These are phyloP conservation scores for Tetanocera ferruginea DNA, from an alignment of 2,888 invertebrate genomes.

Conservation along the genomic window DNA sequence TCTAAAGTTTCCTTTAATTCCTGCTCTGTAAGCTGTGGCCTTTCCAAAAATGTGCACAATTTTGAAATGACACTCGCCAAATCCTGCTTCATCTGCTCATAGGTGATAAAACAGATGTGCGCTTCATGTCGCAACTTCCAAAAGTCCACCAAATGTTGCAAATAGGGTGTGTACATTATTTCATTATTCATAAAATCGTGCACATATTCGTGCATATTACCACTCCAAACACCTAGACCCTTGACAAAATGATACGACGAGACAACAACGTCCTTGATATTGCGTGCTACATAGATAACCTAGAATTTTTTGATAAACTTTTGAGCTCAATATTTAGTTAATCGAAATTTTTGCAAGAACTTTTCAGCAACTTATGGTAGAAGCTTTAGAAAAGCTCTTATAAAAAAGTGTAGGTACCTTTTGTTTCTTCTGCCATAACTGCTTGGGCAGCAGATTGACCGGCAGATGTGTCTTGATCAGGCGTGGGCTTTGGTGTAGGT, in stretches of 20 bases:
- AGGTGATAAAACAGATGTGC: conserved; percentile 57
- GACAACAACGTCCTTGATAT: conserved; percentile 86
- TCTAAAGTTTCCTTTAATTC: conserved; percentile 42
- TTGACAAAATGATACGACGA: conserved; percentile 81
- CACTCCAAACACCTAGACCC: conserved; percentile 72
- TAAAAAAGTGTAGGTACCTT: too few relatives aligned
- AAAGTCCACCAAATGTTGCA: conserved; percentile 57
- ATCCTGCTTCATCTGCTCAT: conserved; percentile 57
- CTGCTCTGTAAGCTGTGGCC: conserved; percentile 21
- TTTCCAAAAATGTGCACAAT: conserved; percentile 45
- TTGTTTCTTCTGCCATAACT: conserved; percentile 57
- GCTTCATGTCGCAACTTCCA: conserved; percentile 54
- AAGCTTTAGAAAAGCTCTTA: too few relatives aligned
- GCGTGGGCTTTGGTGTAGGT: conserved; percentile 46
- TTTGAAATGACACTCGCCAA: conserved; percentile 47
- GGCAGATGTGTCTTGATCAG: conserved; percentile 56
- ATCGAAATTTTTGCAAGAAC: too few relatives aligned
- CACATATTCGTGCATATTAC: conserved; percentile 63
- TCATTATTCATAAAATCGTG: conserved; percentile 46
- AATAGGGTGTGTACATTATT: conserved; percentile 49
- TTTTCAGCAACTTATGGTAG: too few relatives aligned
- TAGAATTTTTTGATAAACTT: conserved; percentile 54
- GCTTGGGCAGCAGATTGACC: conserved; percentile 54
- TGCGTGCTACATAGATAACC: conserved; percentile 84
- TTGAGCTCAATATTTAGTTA: neutral